Base-by-base conservation (phyloP, 2,888 invertebrate species). In the Napeogenes inachia region DNA sequence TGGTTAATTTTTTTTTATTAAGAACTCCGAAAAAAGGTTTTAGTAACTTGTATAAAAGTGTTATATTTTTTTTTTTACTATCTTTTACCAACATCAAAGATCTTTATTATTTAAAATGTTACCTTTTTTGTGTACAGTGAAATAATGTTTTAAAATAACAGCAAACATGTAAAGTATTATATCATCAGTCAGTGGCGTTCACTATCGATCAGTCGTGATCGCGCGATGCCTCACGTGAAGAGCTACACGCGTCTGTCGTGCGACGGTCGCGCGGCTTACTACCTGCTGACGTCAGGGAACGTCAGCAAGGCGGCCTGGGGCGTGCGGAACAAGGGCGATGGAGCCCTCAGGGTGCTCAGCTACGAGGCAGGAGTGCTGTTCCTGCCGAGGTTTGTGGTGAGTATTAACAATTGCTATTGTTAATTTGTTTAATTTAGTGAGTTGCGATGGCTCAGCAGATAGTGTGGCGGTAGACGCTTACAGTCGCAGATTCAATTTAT, bases 221-320 rank as follows among this genome's bases (percentile, higher is more conserved):
- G 92, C 61, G 98, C 98, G 0, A 96, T 98, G 94, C 99, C 99
- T 0, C 99, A 99, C 78, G 97, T 99, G 47, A 99, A 99, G 83
- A 94, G 95, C 0, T 99, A 98, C 80, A 93, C 94, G 0, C 92
- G 98, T 21, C 21, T 21, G 10, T 84, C 94, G 3, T 95, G 95
- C 0, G 93, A 94, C 0, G 94, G 94, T 76, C 84, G 89, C 70
- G 91, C 95, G 4, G 94, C 96, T 0, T 99, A 95, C 94, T 97
- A 96, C 80, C 84, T 97, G 0, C 87, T 99, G 0, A 98, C 98
- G 0, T 98, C 98, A 60, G 97, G 97, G 0, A 99, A 99, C 88
- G 88, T 99, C 42, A 99, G 99, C 12, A 99, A 98, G 89, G 97
- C 99, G 1, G 99, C 99, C 0, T 99, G 99, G 99, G 99, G 99